Base-by-base conservation (phyloP, 2,888 invertebrate genomes). In the Mechanitis mazaeus region DNA sequence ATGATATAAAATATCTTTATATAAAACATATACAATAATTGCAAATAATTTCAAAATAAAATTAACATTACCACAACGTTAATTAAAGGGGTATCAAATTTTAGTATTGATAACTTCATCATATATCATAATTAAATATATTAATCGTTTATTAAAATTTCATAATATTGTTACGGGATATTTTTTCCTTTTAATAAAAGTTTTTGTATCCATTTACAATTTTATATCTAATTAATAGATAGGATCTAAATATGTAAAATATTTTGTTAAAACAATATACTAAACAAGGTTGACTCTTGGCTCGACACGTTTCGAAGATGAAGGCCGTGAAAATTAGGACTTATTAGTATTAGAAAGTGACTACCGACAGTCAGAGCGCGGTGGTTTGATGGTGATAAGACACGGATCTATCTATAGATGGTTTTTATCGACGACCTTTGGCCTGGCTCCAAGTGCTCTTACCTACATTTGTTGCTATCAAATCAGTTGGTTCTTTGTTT, bases 341-440 rank as follows among this genome's bases (percentile, higher is more conserved):
- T 71, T 69, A 65, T 73, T 72, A 73, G 68, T 73, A 74, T 71
- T 71, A 73, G 71, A 73, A 71, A 76, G 73, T 69, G 42, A 42
- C 42, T 71, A 72, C 75, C 76, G 71, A 76, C 79, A 35, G 35
- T 3, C 6, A 35, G 76, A 75, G 67, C 71, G 67, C 69, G 58
- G 61, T 61, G 53, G n/a, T 73, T 75, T 71, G 77, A 77, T 76
- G 73, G 64, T 73, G 85, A 85, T 86, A 85, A 83, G 83, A 80
- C 85, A 85, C 84, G 84, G 64, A 68, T 61, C 61, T 31, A 68
- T 71, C 75, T 75, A 78, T 78, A 68, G 59, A 68, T 76, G 74
- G 74, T 75, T 80, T 78, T 76, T 78, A 69, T 70, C 67, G 65
- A 69, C 67, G 69, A 71, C 70, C 64, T 69, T 68, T 71, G 69